phyloP scores from a whole-genome alignment of 2,113 vertebrate genomes.

The Labeo rohita region DNA sequence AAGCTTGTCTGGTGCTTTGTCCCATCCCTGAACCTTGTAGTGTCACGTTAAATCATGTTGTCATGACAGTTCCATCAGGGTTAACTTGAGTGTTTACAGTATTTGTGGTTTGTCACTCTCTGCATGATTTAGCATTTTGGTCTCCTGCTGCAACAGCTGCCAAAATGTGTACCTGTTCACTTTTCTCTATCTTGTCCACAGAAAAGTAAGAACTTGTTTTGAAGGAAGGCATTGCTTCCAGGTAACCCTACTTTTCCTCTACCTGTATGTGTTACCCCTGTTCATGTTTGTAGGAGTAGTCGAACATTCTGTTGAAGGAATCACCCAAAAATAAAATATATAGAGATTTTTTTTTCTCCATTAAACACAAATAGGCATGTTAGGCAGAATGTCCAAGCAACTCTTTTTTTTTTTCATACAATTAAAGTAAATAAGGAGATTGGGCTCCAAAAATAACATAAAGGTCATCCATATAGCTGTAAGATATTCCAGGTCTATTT shows the following conservation, averaged over 20 bases:
- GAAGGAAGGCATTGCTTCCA: slow-evolving; percentile 70
- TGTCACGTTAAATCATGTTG: slow-evolving; percentile 10
- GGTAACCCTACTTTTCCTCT: slow-evolving; percentile 62
- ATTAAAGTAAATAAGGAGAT: too few species aligned
- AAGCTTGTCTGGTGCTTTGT: slow-evolving; percentile 39
- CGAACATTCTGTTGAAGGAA: neutral
- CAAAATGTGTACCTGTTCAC: slow-evolving; percentile 48
- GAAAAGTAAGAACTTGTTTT: slow-evolving; percentile 81
- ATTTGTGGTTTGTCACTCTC: slow-evolving; percentile 20
- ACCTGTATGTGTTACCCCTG: neutral
- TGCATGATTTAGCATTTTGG: slow-evolving; percentile 50
- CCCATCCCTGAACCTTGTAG: slow-evolving; percentile 33
- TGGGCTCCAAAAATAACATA: too few species aligned
- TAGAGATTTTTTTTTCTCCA: neutral
- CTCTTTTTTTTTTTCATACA: neutral
- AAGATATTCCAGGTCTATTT: too few species aligned
- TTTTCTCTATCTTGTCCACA: slow-evolving; percentile 63
- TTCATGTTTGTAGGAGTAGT: slow-evolving; percentile 1
- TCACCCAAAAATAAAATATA: neutral
- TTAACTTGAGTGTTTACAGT: slow-evolving; percentile 3
- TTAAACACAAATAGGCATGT: neutral
- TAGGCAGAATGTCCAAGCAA: neutral
- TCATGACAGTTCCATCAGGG: slow-evolving; percentile 16
- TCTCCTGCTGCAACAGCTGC: neutral
- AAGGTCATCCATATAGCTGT: too few species aligned